Evolutionary conservation across 2,888 invertebrate genomes (phyloP), one percentile per base, ranked within the genome.

Genomic region (Torymus tubicola): DNA sequence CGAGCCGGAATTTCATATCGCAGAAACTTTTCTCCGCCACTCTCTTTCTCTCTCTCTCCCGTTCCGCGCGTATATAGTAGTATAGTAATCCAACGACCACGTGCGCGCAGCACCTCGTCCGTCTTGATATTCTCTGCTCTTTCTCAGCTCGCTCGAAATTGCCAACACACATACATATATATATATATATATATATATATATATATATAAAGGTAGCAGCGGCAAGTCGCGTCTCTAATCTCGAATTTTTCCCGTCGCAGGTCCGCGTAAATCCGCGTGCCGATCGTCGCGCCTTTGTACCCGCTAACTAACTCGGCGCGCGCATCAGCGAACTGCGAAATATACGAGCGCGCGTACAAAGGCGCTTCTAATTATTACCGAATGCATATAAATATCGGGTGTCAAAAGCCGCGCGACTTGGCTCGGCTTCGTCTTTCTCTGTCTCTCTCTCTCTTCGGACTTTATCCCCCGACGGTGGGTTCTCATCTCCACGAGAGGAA

Each of bases 371-470:
- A 81, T 81, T 73, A 81, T 77, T 70, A 64, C 42, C 64, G 69
- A 81, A 81, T 81, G 63, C 76, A 80, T 80, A 77, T 80, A 77
- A 80, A 80, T 80, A 80, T 80, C 65, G 73, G 24, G 61, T 68
- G 72, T 72, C 72, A 74, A 58, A 65, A 58, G 55, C 42, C 8
- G 42, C 42, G 42, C 42, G 42, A 42, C 42, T 42, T 8, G 21
- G 21, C 10, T 58, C 50, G 18, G 70, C 10, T 2, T 50, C 21
- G 53, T 64, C 53, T 72, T 53, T 65, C 52, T 55, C 31, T 60
- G 58, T 24, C 52, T 50, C 31, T 73, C 58, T 42, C 12, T 13
- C 11, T 18, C 24, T 21, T 21, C 55, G 14, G 8, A 14, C 50
- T 53, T 75, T 58, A 64, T 70, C 57, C 77, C 57, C 64, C 12